These are phyloP conservation scores for Lophius americanus DNA, from an alignment of 2,797 vertebrate species.

Conservation along the genomic window DNA sequence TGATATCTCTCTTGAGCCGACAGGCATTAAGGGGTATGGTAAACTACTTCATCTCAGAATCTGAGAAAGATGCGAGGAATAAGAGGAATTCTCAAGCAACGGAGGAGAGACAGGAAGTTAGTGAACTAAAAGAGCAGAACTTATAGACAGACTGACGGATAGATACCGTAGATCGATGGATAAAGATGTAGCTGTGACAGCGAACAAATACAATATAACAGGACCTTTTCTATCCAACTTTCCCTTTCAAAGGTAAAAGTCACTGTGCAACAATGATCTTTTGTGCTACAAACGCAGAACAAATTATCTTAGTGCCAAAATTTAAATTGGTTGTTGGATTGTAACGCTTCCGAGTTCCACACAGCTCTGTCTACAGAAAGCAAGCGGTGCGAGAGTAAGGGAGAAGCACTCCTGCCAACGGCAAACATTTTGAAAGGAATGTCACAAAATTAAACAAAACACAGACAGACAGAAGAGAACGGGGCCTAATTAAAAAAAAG, in stretches of 20 bases:
- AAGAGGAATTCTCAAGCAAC: conserved; percentile 30
- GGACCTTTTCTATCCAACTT: conserved; percentile 35
- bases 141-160: conserved; percentile 1
- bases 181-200: conserved; percentile 23
- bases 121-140: conserved; percentile 1
- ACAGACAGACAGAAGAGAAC: conserved; percentile 4
- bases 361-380: conserved; percentile 37
- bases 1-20: conserved; percentile 7
- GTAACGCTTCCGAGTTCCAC: conserved; percentile 31
- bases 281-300: conserved; percentile 48
- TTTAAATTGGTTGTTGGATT: conserved; percentile 45
- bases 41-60: conserved; percentile 28
- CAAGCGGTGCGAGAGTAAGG: conserved; percentile 37
- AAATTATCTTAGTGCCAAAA: conserved; percentile 52
- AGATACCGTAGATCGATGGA: background rate
- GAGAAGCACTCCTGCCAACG: conserved; percentile 22
- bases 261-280: conserved; percentile 49
- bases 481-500: background rate
- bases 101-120: conserved; percentile 11
- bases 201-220: conserved; percentile 47
- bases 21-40: conserved; percentile 15
- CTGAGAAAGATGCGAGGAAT: conserved; percentile 21
- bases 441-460: conserved; percentile 8
- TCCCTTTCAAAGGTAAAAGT: conserved; percentile 48
- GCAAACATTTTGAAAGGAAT: conserved; percentile 11